phyloP scores from a whole-genome alignment of 37 sponge, comb jelly and placozoan genomes.

The Theonella swinhoei region DNA sequence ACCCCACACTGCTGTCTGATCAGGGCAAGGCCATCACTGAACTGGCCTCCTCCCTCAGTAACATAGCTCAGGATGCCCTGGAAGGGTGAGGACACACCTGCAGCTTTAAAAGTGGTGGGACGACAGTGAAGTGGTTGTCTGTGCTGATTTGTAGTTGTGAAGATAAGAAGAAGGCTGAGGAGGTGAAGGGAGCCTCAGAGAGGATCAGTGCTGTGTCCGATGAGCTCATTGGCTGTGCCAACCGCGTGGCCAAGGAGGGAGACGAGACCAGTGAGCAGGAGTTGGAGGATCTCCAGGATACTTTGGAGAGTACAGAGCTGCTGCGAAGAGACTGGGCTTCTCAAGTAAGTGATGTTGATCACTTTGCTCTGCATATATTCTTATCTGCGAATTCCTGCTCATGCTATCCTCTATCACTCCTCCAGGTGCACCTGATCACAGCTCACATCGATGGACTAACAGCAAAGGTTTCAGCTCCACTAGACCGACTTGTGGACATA shows the following conservation, averaged over 20 bases:
- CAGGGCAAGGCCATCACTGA: constrained; percentile 41
- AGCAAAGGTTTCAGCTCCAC: constrained; percentile 59
- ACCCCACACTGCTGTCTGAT: constrained; percentile 44
- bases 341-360: constrained; percentile 55
- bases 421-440: constrained; percentile 79
- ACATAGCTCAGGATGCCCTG: constrained; percentile 49
- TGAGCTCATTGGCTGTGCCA: constrained; percentile 56
- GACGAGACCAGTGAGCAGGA: not conserved
- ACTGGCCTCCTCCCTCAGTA: constrained; percentile 41
- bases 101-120: too few species aligned
- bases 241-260: constrained; percentile 17
- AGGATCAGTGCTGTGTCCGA: constrained; percentile 42
- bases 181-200: constrained; percentile 44
- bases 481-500: constrained; percentile 65
- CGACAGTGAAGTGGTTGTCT: too few species aligned
- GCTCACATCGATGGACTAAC: constrained; percentile 85
- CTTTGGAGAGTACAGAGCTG: constrained; percentile 63
- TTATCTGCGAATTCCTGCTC: not conserved
- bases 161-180: constrained; percentile 34
- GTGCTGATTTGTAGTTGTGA: constrained; percentile 54
- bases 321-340: constrained; percentile 84
- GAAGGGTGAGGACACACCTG: constrained; percentile 46
- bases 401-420: not conserved
- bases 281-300: constrained; percentile 13
- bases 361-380: too few species aligned